Base-by-base conservation (phyloP, 2,888 invertebrate genomes). In the Cephus spinipes region DNA sequence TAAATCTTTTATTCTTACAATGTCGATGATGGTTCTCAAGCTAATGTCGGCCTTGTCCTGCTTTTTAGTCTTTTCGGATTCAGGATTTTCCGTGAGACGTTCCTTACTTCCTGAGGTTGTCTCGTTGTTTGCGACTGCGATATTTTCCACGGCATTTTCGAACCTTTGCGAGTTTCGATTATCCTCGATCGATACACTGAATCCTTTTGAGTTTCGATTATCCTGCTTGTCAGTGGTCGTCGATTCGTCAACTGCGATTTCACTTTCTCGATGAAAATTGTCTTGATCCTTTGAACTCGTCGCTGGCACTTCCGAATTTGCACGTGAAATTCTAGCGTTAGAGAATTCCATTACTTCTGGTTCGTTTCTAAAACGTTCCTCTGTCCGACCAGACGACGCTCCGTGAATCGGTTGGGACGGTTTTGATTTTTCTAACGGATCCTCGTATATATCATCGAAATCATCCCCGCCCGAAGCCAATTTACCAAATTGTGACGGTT, bases 271-370 rank as follows among this genome's bases (percentile, higher is more conserved):
- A 11, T 74, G 1, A 55, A 9, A 9, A 55, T 55, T 55, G 1
- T 23, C 55, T 23, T 55, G 55, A 23, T 23, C 55, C 0, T 23
- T 23, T 0, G 55, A 9, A 23, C 55, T 55, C 9, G 55, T 1
- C 23, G 55, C 23, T 2, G 23, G 55, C 23, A 23, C 55, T 55
- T 55, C 55, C 55, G 55, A 55, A 55, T 55, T 55, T 3, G 6
- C 55, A 23, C 55, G 55, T 33, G 11, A 12, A 12, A 77, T 77
- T 31, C 74, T 77, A 12, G 55, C 68, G 30, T 77, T 77, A 1
- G 74, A 77, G 69, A 77, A 77, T 12, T 77, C 77, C 77, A 77
- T 77, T 32, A 35, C 68, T 73, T 77, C 77, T 15, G 77, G 77
- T 73, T 74, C 77, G 68, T 74, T 68, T 34, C 74, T 55, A 9